These are phyloP conservation scores for Solenopsis invicta DNA, from an alignment of 1,140 invertebrate species.

Conservation along the genomic window DNA sequence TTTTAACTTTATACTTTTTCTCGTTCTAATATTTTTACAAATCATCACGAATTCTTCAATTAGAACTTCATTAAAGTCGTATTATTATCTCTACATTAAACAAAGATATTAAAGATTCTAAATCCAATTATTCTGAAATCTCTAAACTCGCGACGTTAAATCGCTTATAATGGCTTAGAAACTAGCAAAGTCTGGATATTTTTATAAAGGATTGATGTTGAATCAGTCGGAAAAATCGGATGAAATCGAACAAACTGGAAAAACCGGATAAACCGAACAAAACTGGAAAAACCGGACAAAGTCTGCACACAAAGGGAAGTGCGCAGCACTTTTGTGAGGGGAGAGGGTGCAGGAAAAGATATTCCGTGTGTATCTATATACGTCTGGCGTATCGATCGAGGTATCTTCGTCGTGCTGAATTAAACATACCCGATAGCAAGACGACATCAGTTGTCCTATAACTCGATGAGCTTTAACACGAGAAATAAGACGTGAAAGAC, in stretches of 20 bases:
- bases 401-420: slow-evolving; percentile 60
- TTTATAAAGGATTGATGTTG: background rate
- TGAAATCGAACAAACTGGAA: too few relatives aligned
- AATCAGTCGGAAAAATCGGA: background rate
- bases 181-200: background rate
- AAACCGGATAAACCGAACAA: too few relatives aligned
- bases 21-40: background rate
- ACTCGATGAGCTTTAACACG: slow-evolving; percentile 60
- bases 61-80: background rate
- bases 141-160: background rate
- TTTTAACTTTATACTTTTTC: background rate
- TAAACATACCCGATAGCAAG: slow-evolving; percentile 41
- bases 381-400: slow-evolving; percentile 46
- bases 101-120: background rate
- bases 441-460: slow-evolving; percentile 29
- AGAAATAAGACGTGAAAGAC: slow-evolving; percentile 45
- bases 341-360: background rate
- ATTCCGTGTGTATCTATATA: background rate
- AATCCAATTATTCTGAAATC: background rate
- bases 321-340: background rate
- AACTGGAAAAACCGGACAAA: background rate
- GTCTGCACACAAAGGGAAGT: background rate
- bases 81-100: background rate
- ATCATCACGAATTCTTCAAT: background rate
- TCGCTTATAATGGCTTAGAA: background rate